Evolutionary conservation across 2,113 vertebrate species (phyloP).

Genomic region (Aegotheles bennettii): DNA sequence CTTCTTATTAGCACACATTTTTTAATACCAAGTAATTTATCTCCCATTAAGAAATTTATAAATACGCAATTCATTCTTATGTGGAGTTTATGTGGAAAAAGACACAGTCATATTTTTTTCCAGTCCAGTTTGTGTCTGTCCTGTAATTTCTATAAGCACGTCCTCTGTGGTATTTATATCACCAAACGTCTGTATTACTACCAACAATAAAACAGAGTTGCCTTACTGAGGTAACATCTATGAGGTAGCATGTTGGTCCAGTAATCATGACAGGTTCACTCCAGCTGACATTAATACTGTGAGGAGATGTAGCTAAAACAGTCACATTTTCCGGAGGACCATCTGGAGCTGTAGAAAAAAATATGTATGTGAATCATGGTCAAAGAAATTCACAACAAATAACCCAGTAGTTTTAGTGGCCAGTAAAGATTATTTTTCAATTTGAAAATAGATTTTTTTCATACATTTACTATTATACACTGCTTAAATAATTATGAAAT

Average conservation of each 20-base stretch:
- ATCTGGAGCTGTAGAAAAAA: slow-evolving; percentile 81
- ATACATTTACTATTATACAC: neutral
- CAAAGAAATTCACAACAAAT: neutral
- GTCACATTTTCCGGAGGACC: slow-evolving; percentile 82
- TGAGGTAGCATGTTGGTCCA: slow-evolving; percentile 88
- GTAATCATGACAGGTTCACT: slow-evolving; percentile 82
- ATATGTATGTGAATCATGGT: neutral
- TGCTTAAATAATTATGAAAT: neutral
- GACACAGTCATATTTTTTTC: neutral
- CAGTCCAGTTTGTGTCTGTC: neutral
- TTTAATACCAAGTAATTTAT: neutral
- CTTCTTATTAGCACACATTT: neutral
- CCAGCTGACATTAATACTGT: slow-evolving; percentile 85
- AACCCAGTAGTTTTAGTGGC: neutral
- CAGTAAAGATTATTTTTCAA: neutral
- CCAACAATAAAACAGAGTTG: neutral
- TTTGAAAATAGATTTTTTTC: neutral
- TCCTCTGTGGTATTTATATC: neutral
- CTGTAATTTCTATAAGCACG: neutral
- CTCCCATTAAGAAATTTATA: neutral
- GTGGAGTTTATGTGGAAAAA: neutral
- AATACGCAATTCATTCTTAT: neutral
- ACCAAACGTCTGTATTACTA: neutral
- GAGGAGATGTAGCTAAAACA: slow-evolving; percentile 78
- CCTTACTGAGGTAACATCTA: slow-evolving; percentile 82